Evolutionary conservation across 2,113 vertebrate genomes (phyloP), one percentile per base, ranked within the genome.

Genomic region (Datnioides undecimradiatus): DNA sequence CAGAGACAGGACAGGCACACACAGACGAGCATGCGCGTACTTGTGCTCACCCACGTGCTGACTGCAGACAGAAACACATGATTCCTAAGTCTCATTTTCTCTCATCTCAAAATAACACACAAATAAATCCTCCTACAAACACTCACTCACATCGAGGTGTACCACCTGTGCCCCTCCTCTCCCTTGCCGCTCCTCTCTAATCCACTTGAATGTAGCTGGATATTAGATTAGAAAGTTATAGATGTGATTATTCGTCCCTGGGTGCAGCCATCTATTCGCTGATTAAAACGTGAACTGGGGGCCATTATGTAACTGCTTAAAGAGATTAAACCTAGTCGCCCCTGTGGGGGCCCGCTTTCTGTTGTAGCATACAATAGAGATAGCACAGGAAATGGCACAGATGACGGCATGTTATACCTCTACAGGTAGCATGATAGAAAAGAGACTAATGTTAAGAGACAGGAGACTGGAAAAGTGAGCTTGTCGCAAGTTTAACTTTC

Each of bases 151-250:
- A 68, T 87, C 45, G 63, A 82, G 73, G 75, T 88, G 81, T 81
- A 63, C 83, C 85, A 91, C 91, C 88, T 91, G 87, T 83, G 76
- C 85, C 84, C 70, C 84, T 78, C 82, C 73, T 80, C 62, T 66
- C 69, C 79, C 72, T 58, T 14, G 0, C 72, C 4, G 48, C 73
- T 73, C 52, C 76, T 62, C 85, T 89, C 76, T 92, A 93, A 94
- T 94, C 92, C 90, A 88, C 85, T 92, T 90, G 86, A 83, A 92
- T 92, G 90, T 88, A 81, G 82, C 87, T 77, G 87, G 85, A 90
- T 93, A 94, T 94, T 92, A 92, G 91, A 92, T 93, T 91, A 93
- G 86, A 92, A 92, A 90, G 88, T 93, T 94, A 92, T 91, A 92
- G 89, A 91, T 92, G 92, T 92, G 92, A 93, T 94, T 94, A 94